phyloP scores from a whole-genome alignment of 2,797 vertebrate genomes.

The Siniperca undulata region DNA sequence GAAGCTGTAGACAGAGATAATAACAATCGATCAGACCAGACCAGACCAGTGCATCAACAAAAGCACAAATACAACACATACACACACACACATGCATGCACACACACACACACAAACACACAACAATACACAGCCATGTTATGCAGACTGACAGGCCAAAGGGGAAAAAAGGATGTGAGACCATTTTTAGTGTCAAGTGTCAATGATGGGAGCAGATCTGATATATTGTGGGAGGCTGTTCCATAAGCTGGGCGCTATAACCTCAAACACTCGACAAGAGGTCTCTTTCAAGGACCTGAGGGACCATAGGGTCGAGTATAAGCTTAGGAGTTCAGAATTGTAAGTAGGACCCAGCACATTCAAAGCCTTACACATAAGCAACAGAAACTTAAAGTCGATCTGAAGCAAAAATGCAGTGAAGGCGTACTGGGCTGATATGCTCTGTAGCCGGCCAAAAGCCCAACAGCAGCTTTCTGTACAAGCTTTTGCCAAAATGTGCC shows the following conservation, averaged over 20 bases:
- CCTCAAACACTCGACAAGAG: conserved; percentile 15
- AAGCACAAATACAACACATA: background rate
- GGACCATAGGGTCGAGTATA: background rate
- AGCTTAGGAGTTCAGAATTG: conserved; percentile 28
- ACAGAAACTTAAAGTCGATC: background rate
- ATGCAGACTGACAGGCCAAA: background rate
- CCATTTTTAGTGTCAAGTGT: conserved; percentile 27
- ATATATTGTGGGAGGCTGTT: conserved; percentile 24
- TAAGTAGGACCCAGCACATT: conserved; percentile 1
- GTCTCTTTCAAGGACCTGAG: conserved; percentile 27
- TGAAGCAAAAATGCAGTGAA: background rate
- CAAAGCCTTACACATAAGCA: conserved; percentile 16
- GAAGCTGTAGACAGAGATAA: background rate
- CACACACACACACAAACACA: conserved; percentile 8
- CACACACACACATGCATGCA: background rate
- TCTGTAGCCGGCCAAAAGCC: background rate
- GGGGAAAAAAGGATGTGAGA: background rate
- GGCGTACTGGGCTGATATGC: background rate
- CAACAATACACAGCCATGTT: background rate
- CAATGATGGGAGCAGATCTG: conserved; percentile 18
- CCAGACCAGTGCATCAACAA: background rate
- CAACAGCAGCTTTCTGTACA: background rate
- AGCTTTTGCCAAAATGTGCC: conserved; percentile 7
- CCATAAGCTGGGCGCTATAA: background rate
- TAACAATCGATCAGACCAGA: background rate